Evolutionary conservation across 1,140 invertebrate species (phyloP).

Genomic region (Lordiphosa collinella): DNA sequence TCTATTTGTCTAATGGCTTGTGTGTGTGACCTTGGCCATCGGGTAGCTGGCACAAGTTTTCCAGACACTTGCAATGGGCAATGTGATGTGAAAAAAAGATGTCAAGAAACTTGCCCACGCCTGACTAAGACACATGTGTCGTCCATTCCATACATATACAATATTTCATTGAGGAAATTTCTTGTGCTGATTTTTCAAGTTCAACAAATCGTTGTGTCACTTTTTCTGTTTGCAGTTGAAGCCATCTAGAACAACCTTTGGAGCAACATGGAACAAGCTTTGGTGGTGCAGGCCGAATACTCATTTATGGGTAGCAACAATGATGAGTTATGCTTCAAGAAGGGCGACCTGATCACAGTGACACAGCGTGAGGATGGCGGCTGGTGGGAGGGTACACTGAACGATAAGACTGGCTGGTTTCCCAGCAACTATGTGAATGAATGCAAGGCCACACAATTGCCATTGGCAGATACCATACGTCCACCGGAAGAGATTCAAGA

Average conservation of each 20-base stretch:
- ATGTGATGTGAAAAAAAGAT: slow-evolving; percentile 26
- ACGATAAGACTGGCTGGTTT: slow-evolving; percentile 98
- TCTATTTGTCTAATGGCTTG: slow-evolving; percentile 28
- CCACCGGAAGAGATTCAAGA: slow-evolving; percentile 86
- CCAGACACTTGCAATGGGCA: slow-evolving; percentile 42
- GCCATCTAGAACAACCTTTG: slow-evolving; percentile 19
- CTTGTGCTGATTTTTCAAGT: slow-evolving; percentile 59
- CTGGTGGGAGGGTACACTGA: slow-evolving; percentile 98
- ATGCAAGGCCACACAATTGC: slow-evolving; percentile 84
- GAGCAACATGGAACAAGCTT: slow-evolving; percentile 81
- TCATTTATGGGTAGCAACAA: slow-evolving; percentile 97
- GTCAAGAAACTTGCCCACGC: slow-evolving; percentile 56
- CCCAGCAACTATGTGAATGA: slow-evolving; percentile 98
- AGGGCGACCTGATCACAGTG: slow-evolving; percentile 97
- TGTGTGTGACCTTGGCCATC: slow-evolving; percentile 55
- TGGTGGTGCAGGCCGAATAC: slow-evolving; percentile 93
- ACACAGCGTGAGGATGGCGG: slow-evolving; percentile 95
- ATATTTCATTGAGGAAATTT: slow-evolving; percentile 24
- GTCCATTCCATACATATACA: neutral
- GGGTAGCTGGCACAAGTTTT: slow-evolving; percentile 32
- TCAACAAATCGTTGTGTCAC: slow-evolving; percentile 36
- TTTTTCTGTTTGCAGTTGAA: slow-evolving; percentile 37
- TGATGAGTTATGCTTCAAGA: slow-evolving; percentile 97
- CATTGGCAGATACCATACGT: slow-evolving; percentile 79
- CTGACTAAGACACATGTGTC: neutral